Conservation (phyloP, 2,888 invertebrate species). For the Drosophila trichaetosa region DNA sequence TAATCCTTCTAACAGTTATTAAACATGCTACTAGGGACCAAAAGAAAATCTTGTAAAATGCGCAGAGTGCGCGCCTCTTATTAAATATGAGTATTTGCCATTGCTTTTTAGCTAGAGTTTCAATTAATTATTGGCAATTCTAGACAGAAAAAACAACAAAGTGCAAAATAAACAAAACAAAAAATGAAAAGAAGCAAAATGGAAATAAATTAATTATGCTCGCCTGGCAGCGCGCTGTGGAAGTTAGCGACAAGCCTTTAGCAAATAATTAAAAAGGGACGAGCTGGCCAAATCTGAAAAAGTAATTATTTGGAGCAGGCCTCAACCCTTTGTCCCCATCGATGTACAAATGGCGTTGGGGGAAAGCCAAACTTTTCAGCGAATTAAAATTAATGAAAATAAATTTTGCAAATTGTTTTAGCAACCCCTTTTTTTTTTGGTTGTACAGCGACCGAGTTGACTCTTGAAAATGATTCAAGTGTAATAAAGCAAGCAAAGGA, state of each 20-base stretch:
- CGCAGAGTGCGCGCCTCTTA: slow-evolving; percentile 33
- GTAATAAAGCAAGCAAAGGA: slow-evolving; percentile 73
- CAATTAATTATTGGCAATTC: slow-evolving; percentile 71
- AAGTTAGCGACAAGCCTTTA: slow-evolving; percentile 66
- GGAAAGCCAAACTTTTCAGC: slow-evolving; percentile 68
- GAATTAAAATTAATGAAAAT: slow-evolving; percentile 81
- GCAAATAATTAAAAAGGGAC: slow-evolving; percentile 77
- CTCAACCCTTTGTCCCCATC: slow-evolving; percentile 3
- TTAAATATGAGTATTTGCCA: slow-evolving; percentile 48
- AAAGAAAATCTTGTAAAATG: slow-evolving; percentile 20
- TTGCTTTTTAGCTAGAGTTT: slow-evolving; percentile 37
- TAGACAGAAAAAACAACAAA: slow-evolving; percentile 16
- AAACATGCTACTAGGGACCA: not conserved
- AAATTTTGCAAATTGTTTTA: slow-evolving; percentile 79
- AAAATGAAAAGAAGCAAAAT: slow-evolving; percentile 28
- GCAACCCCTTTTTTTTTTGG: slow-evolving; percentile 59
- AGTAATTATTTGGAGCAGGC: slow-evolving; percentile 70
- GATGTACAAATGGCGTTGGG: slow-evolving; percentile 36
- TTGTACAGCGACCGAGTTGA: slow-evolving; percentile 50
- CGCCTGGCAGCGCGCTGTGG: slow-evolving; percentile 41
- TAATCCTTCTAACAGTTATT: slow-evolving; percentile 33
- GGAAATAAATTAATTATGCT: slow-evolving; percentile 76
- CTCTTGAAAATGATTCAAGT: slow-evolving; percentile 75
- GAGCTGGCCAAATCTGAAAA: slow-evolving; percentile 70
- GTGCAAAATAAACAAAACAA: slow-evolving; percentile 18